Percentiles rank a stretch among this genome's conserved stretches.
Conservation (phyloP, 2,888 invertebrate species). For the Malachius bipustulatus region DNA sequence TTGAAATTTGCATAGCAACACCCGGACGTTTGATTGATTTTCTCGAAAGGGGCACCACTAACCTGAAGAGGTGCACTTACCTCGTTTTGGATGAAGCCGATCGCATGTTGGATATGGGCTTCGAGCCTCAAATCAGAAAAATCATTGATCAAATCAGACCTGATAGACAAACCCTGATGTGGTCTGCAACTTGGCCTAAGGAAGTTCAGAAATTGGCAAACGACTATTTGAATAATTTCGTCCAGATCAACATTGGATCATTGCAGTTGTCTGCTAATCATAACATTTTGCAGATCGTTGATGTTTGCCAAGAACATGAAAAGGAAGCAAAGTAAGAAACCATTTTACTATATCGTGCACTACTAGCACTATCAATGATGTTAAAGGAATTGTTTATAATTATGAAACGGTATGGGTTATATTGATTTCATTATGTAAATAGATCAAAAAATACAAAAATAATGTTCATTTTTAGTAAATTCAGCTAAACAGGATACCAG, state of each 20-base stretch:
- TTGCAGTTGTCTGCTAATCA: slow-evolving; percentile 80
- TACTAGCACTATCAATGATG: no score
- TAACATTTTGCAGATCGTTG: slow-evolving; percentile 79
- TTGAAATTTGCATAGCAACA: slow-evolving; percentile 81
- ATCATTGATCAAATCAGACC: slow-evolving; percentile 88
- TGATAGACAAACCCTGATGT: slow-evolving; percentile 94
- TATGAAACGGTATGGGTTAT: no score
- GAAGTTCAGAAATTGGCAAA: slow-evolving; percentile 86
- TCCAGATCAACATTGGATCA: slow-evolving; percentile 87
- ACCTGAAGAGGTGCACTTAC: slow-evolving; percentile 70
- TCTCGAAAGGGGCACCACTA: slow-evolving; percentile 59
- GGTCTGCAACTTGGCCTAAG: slow-evolving; percentile 99
- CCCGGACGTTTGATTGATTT: slow-evolving; percentile 79
- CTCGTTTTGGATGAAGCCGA: slow-evolving; percentile 90
- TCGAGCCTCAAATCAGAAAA: slow-evolving; percentile 91
- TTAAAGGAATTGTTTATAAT: no score
- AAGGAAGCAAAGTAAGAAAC: slow-evolving; percentile 51
- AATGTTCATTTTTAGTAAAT: no score
- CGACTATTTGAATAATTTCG: slow-evolving; percentile 81
- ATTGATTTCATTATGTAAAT: no score
- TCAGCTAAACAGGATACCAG: no score
- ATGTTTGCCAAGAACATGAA: slow-evolving; percentile 77
- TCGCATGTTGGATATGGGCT: slow-evolving; percentile 96
- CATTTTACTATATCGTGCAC: slow-evolving; percentile 13
- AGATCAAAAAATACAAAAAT: no score